Evolutionary conservation across 2,888 invertebrate genomes (phyloP).

Genomic region (Yponomeuta cagnagella): DNA sequence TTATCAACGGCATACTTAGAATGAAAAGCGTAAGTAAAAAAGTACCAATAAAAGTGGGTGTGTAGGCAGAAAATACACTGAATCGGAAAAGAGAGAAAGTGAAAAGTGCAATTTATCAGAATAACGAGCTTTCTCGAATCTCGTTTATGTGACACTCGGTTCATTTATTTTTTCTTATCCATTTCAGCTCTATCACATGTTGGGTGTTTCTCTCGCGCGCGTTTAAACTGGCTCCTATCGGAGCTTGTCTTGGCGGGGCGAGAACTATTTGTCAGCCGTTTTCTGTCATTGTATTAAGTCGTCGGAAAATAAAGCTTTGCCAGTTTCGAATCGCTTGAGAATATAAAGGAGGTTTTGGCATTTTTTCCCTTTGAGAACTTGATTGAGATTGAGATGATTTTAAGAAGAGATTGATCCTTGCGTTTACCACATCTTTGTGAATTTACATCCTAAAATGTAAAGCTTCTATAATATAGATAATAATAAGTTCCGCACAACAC

Average conservation of each 20-base stretch:
- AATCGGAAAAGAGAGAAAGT: conserved; percentile 44
- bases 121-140: conserved; percentile 70
- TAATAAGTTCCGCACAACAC: no score
- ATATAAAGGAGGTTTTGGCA: background rate
- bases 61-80: conserved; percentile 39
- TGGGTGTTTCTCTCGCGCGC: conserved; percentile 55
- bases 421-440: no score
- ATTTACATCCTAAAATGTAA: no score
- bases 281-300: conserved; percentile 4
- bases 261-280: conserved; percentile 49
- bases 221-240: conserved; percentile 54
- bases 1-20: background rate
- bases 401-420: no score
- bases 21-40: background rate
- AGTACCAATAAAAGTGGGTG: conserved; percentile 31
- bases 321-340: background rate
- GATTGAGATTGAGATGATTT: no score
- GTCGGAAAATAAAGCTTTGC: conserved; percentile 2
- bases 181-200: conserved; percentile 64
- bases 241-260: conserved; percentile 40
- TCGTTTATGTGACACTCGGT: conserved; percentile 64
- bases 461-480: no score
- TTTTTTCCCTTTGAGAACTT: background rate
- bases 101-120: conserved; percentile 64
- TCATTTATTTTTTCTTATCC: conserved; percentile 72